These are phyloP conservation scores for Misgurnus anguillicaudatus DNA, from an alignment of 2,113 vertebrate species.

Conservation along the genomic window DNA sequence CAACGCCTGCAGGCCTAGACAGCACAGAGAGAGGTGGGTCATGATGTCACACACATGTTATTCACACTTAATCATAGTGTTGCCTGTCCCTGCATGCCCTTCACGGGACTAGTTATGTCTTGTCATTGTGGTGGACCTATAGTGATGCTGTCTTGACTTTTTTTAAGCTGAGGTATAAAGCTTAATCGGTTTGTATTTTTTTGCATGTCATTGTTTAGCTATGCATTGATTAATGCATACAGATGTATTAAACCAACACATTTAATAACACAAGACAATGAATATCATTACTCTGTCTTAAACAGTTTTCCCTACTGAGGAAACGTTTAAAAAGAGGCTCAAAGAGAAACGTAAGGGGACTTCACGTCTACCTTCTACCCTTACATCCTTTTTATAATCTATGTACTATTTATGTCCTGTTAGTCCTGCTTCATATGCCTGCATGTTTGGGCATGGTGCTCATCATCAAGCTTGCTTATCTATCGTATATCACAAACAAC, in stretches of 20 bases:
- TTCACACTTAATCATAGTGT: constrained; percentile 3
- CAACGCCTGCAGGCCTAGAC: constrained; percentile 72
- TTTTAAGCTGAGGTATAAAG: neutral
- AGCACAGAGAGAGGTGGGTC: constrained; percentile 82
- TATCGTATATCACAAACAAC: constrained; percentile 51
- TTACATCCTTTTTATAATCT: constrained; percentile 36
- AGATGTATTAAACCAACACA: neutral
- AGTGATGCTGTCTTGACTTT: neutral
- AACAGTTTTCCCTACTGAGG: constrained; percentile 89
- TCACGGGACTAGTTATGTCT: constrained; percentile 4
- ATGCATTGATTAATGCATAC: too few relatives aligned
- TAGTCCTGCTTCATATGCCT: constrained; percentile 67
- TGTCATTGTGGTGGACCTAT: neutral
- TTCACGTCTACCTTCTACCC: constrained; percentile 54
- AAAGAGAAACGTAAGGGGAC: constrained; percentile 97
- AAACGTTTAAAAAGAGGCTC: constrained; percentile 97
- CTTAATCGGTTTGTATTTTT: neutral
- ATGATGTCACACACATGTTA: neutral
- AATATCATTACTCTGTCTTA: constrained; percentile 67
- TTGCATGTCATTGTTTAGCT: neutral
- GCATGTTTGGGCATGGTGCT: constrained; percentile 83
- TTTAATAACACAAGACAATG: constrained; percentile 36
- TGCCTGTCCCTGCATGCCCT: constrained; percentile 31
- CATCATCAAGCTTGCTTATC: constrained; percentile 70
- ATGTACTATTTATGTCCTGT: constrained; percentile 58